Conservation (phyloP, 2,797 vertebrate genomes). For the Ctenosaura bakeri region DNA sequence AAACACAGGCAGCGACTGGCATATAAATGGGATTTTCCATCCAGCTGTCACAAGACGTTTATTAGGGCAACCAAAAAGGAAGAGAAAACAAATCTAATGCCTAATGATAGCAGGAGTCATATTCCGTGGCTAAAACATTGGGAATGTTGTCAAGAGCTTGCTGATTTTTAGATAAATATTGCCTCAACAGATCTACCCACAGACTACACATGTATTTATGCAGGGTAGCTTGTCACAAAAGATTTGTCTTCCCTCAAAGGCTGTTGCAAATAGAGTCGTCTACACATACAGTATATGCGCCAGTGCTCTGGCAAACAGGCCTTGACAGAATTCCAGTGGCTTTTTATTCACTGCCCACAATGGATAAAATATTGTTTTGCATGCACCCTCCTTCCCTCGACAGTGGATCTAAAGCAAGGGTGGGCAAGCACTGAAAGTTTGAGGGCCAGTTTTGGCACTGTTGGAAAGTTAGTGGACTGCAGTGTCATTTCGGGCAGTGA, state of each 20-base stretch:
- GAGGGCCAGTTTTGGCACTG: no score
- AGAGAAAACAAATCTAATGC: conserved; percentile 25
- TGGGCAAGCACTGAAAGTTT: not conserved
- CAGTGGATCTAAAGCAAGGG: not conserved
- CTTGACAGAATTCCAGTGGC: not conserved
- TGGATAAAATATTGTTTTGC: not conserved
- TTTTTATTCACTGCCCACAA: not conserved
- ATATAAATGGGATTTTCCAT: conserved; percentile 19
- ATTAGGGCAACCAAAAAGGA: not conserved
- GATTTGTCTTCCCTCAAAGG: not conserved
- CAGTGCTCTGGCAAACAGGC: not conserved
- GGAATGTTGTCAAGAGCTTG: not conserved
- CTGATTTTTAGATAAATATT: conserved; percentile 13
- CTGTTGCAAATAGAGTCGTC: not conserved
- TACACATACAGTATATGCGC: not conserved
- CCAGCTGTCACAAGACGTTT: not conserved
- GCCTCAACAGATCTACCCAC: conserved; percentile 1
- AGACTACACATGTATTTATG: not conserved
- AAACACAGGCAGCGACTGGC: not conserved
- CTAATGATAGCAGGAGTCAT: not conserved
- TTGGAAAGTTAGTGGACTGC: no score
- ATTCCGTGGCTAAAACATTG: not conserved
- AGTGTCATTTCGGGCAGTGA: no score
- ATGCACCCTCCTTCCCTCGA: no score
- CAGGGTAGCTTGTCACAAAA: conserved; percentile 10